Percentiles rank a stretch among this genome's conserved stretches.
Conservation (phyloP, 2,113 vertebrate species). For the Otocyon megalotis region DNA sequence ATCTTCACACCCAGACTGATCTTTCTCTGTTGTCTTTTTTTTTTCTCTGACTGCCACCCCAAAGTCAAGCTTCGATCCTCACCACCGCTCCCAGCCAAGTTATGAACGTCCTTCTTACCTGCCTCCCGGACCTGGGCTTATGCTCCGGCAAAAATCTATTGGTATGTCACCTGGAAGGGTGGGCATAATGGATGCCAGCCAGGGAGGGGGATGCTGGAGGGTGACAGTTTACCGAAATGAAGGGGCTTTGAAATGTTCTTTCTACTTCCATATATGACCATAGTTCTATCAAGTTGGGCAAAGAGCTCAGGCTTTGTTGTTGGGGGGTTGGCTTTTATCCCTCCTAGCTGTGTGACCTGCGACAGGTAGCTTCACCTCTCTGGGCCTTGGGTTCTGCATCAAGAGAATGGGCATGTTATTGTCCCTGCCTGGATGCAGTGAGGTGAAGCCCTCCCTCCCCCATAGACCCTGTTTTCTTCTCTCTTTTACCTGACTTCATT, state of each 20-base stretch:
- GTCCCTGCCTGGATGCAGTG: background rate
- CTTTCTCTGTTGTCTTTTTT: background rate
- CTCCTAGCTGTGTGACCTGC: background rate
- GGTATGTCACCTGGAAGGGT: slow-evolving; percentile 87
- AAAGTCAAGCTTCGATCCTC: slow-evolving; percentile 91
- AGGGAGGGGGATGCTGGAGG: background rate
- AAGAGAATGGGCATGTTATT: background rate
- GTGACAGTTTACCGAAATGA: background rate
- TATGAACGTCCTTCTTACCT: slow-evolving; percentile 93
- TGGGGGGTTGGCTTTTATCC: background rate
- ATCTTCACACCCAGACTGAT: background rate
- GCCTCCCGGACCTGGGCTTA: slow-evolving; percentile 91
- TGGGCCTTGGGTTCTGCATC: background rate
- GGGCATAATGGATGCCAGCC: accelerated
- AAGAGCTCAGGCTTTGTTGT: background rate
- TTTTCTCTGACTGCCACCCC: background rate
- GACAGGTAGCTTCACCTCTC: background rate
- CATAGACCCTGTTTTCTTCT: background rate
- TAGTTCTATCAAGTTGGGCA: background rate
- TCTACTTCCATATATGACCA: background rate
- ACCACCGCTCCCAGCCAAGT: slow-evolving; percentile 90
- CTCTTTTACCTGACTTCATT: background rate
- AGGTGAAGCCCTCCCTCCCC: background rate
- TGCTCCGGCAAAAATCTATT: slow-evolving; percentile 96
- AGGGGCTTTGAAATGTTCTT: background rate